Conservation (phyloP, 2,113 vertebrate species). For the Dasypus novemcinctus region DNA sequence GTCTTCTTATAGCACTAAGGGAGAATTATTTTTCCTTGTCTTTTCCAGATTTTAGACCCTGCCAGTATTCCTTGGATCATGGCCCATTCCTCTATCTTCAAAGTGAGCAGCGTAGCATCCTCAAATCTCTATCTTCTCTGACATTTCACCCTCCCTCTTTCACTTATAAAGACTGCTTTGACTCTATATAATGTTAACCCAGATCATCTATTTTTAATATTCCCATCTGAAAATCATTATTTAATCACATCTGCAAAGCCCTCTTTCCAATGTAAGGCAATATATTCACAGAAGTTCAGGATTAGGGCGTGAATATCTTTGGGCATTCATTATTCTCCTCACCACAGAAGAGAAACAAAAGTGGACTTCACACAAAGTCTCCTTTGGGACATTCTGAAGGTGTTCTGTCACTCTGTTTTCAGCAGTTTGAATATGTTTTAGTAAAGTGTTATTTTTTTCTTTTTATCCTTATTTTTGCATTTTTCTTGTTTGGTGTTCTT, state of each 20-base stretch:
- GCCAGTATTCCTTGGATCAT: not conserved
- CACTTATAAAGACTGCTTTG: not conserved
- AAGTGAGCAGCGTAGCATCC: not conserved
- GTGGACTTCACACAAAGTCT: not conserved
- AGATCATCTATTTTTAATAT: not conserved
- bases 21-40: not conserved
- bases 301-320: not conserved
- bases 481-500: not conserved
- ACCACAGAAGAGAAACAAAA: not conserved
- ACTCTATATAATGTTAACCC: not conserved
- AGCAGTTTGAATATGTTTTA: not conserved
- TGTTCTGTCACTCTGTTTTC: not conserved
- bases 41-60: not conserved
- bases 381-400: not conserved
- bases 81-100: not conserved
- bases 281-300: not conserved
- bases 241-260: too few species aligned
- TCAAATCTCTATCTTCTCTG: not conserved
- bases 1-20: not conserved
- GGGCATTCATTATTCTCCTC: not conserved
- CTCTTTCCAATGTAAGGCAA: not conserved
- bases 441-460: not conserved
- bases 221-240: not conserved
- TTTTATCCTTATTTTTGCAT: not conserved
- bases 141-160: not conserved